Conservation (phyloP, 2,113 vertebrate genomes). For the Laticauda laticaudata region DNA sequence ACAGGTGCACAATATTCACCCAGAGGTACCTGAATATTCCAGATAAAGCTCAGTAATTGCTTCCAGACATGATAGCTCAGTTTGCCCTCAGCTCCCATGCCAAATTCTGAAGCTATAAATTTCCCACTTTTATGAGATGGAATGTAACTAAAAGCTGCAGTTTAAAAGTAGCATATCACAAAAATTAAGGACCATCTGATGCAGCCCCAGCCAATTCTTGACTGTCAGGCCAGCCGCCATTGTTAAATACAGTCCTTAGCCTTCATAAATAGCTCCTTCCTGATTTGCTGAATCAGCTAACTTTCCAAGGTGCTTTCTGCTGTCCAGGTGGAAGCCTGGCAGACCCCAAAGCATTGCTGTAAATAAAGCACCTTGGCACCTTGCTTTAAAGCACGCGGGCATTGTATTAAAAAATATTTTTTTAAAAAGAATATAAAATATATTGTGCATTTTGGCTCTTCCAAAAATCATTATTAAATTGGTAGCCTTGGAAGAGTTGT, state of each 20-base stretch:
- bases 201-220: neutral
- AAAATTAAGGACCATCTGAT: neutral
- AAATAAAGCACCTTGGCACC: neutral
- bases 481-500: slow-evolving; percentile 23
- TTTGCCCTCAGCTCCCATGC: neutral
- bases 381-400: neutral
- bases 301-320: neutral
- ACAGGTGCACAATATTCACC: neutral
- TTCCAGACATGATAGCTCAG: neutral
- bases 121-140: neutral
- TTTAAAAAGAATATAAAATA: neutral
- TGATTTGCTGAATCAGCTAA: neutral
- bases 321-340: neutral
- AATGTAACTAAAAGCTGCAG: neutral
- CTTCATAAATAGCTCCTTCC: neutral
- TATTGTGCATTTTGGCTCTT: neutral
- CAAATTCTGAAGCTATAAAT: neutral
- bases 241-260: neutral
- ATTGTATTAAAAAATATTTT: neutral
- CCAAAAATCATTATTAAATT: neutral
- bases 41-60: neutral
- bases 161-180: neutral
- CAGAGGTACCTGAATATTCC: neutral
- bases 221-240: neutral
- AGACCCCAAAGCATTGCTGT: neutral